Evolutionary conservation across 2,113 vertebrate genomes (phyloP).

Genomic region (Callospermophilus lateralis): DNA sequence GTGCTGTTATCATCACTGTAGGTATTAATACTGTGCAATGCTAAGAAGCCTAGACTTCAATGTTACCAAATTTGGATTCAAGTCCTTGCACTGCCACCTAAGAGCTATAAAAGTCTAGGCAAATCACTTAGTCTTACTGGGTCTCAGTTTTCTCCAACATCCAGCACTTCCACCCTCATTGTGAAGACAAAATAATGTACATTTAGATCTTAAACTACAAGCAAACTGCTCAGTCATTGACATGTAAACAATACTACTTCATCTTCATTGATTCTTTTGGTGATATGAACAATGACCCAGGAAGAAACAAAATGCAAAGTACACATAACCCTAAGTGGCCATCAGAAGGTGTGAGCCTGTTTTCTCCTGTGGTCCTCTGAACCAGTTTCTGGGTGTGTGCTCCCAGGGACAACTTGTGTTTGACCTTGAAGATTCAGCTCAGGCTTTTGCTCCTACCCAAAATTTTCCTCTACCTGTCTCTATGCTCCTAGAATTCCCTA

Average conservation of each 20-base stretch:
- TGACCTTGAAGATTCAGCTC: background rate
- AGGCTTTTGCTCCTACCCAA: background rate
- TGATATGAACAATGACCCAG: background rate
- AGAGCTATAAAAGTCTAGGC: background rate
- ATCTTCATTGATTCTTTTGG: background rate
- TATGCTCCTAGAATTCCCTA: background rate
- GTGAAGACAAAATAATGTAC: background rate
- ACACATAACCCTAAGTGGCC: background rate
- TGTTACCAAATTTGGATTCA: background rate
- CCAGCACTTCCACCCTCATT: background rate
- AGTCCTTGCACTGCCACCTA: background rate
- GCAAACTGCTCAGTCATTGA: background rate
- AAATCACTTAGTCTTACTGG: background rate
- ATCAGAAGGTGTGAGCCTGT: no score
- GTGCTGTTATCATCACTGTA: background rate
- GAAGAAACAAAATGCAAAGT: background rate
- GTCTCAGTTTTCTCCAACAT: background rate
- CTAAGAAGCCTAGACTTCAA: background rate
- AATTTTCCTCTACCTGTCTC: background rate
- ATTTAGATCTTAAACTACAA: slow-evolving; percentile 12
- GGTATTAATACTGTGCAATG: background rate
- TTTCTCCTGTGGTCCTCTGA: background rate
- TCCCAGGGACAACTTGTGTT: background rate
- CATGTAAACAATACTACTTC: background rate
- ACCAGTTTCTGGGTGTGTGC: background rate